phyloP scores from a whole-genome alignment of 2,113 vertebrate genomes.

The Apeltes quadracus region DNA sequence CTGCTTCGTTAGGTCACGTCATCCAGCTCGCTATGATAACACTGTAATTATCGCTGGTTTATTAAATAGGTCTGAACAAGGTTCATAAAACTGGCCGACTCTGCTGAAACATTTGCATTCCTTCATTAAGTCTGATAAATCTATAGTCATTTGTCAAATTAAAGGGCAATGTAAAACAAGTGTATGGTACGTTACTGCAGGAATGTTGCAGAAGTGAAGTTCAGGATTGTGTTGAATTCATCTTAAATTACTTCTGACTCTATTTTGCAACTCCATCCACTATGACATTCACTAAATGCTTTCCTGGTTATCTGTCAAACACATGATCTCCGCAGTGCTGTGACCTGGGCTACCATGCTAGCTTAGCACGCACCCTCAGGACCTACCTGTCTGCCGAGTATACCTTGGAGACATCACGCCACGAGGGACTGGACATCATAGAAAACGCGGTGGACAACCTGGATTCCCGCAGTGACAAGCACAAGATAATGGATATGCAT shows the following conservation, averaged over 20 bases:
- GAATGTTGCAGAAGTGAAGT: background rate
- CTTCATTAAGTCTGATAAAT: background rate
- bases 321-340: constrained; percentile 85
- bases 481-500: constrained; percentile 99
- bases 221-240: background rate
- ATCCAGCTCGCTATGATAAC: constrained; percentile 62
- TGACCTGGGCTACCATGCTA: constrained; percentile 95
- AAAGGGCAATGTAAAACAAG: background rate
- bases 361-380: constrained; percentile 93
- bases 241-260: background rate
- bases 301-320: constrained; percentile 3
- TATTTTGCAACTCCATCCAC: background rate
- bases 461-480: constrained; percentile 97
- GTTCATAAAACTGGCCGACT: constrained; percentile 8
- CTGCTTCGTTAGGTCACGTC: constrained; percentile 77
- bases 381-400: constrained; percentile 98
- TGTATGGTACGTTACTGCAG: background rate
- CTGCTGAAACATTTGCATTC: background rate
- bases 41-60: constrained; percentile 74
- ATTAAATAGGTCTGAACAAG: constrained; percentile 39
- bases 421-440: constrained; percentile 94
- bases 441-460: constrained; percentile 96
- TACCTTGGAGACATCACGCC: constrained; percentile 95
- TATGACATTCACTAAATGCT: background rate
- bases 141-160: background rate